Percentiles rank a stretch among this genome's conserved stretches.
phyloP scores from a whole-genome alignment of 2,888 invertebrate genomes.

The Nephrotoma appendiculata region DNA sequence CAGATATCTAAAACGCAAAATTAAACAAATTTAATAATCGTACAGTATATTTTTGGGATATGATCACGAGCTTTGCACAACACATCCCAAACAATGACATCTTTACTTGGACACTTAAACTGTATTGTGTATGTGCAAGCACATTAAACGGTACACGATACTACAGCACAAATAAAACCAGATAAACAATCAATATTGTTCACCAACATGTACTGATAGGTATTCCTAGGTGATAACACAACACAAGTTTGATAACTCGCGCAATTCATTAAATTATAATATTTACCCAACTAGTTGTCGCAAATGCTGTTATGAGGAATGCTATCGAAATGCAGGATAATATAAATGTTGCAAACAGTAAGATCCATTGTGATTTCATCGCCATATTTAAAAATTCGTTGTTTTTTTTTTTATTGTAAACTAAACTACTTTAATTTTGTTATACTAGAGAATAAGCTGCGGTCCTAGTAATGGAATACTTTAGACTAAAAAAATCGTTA shows the following conservation, averaged over 20 bases:
- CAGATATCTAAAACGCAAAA: neutral
- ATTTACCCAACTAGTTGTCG: conserved; percentile 19
- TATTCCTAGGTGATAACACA: neutral
- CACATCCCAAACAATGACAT: neutral
- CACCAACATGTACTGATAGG: neutral
- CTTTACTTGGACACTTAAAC: neutral
- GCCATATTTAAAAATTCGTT: conserved; percentile 7
- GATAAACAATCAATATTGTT: neutral
- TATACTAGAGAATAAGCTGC: neutral
- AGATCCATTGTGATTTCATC: conserved; percentile 16
- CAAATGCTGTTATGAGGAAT: conserved; percentile 15
- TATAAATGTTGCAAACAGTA: conserved; percentile 15
- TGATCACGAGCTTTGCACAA: neutral
- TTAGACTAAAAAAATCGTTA: neutral
- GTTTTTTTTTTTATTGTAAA: too few species aligned
- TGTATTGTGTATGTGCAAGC: neutral
- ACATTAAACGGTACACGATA: neutral
- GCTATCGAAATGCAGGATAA: conserved; percentile 15
- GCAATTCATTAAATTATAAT: neutral
- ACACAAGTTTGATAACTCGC: neutral
- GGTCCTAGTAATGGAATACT: neutral
- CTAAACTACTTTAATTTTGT: too few species aligned
- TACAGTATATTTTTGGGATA: too few species aligned
- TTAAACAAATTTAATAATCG: neutral
- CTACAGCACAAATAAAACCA: neutral